These are phyloP conservation scores for Chirona hameri DNA, from an alignment of 2,888 invertebrate genomes.

Conservation along the genomic window DNA sequence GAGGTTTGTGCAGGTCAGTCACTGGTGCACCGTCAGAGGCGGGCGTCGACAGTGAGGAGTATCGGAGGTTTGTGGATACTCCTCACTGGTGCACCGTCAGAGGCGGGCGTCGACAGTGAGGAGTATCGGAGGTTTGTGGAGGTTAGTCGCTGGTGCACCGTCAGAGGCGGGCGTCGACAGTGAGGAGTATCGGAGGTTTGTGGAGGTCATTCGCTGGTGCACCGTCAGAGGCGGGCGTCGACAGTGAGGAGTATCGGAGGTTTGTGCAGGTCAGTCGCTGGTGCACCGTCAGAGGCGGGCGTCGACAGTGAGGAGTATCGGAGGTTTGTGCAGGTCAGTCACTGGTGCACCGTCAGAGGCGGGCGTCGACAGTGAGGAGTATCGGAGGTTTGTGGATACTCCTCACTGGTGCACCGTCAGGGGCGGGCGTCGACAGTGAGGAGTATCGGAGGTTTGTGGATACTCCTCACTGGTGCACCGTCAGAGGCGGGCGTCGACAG, in stretches of 20 bases:
- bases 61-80: conserved; percentile 61
- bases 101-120: conserved; percentile 64
- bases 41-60: conserved; percentile 65
- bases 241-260: conserved; percentile 63
- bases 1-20: conserved; percentile 61
- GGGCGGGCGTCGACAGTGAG: conserved; percentile 63
- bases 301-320: conserved; percentile 65
- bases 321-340: conserved; percentile 61
- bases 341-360: too few species aligned
- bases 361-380: conserved; percentile 65
- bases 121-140: conserved; percentile 64
- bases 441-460: conserved; percentile 64
- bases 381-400: conserved; percentile 61
- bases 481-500: conserved; percentile 67
- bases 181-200: conserved; percentile 63
- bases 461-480: too few species aligned
- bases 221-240: conserved; percentile 67
- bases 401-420: too few species aligned
- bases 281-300: conserved; percentile 71
- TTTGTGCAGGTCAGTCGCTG: too few species aligned
- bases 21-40: too few species aligned
- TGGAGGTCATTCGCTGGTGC: too few species aligned
- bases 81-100: too few species aligned
- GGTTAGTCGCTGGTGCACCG: too few species aligned
- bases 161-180: conserved; percentile 67